A percentile compares a stretch with the other conserved stretches of the same genome.
Conservation (phyloP, 1,140 invertebrate species). For the Megalonaias nervosa region DNA sequence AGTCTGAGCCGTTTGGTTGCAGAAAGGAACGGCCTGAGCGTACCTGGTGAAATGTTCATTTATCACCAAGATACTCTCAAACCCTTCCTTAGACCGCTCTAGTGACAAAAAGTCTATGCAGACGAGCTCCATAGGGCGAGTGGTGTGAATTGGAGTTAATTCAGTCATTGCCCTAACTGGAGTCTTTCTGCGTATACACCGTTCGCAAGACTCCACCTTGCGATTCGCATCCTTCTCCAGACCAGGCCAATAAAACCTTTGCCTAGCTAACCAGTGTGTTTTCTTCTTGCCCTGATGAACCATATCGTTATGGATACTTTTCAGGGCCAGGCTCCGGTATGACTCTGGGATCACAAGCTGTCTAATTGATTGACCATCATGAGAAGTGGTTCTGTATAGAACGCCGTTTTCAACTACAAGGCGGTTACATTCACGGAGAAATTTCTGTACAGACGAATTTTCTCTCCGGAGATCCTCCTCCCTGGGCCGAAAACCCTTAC, state of each 20-base stretch:
- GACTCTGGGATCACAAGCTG: background rate
- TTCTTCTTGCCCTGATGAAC: conserved; percentile 23
- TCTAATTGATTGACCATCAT: too few species aligned
- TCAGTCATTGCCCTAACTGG: background rate
- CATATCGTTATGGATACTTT: conserved; percentile 12
- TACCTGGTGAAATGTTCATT: conserved; percentile 35
- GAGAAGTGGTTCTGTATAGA: background rate
- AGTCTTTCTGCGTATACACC: conserved; percentile 2
- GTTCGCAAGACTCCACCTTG: background rate
- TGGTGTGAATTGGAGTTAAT: conserved; percentile 3
- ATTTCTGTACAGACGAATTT: too few species aligned
- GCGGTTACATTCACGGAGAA: too few species aligned
- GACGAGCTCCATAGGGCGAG: conserved; percentile 10
- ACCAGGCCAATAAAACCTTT: conserved; percentile 24
- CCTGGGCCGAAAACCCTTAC: too few species aligned
- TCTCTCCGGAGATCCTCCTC: too few species aligned
- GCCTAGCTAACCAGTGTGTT: conserved; percentile 10
- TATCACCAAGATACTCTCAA: conserved; percentile 18
- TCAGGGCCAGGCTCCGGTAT: background rate
- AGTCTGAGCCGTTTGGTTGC: conserved; percentile 25
- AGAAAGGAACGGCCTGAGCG: conserved; percentile 19
- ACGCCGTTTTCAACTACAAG: too few species aligned
- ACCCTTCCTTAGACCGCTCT: conserved; percentile 19
- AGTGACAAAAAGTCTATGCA: conserved; percentile 16
- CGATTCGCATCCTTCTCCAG: conserved; percentile 3